Conservation (phyloP, 2,113 vertebrate genomes). For the Psilopsiagon aurifrons region DNA sequence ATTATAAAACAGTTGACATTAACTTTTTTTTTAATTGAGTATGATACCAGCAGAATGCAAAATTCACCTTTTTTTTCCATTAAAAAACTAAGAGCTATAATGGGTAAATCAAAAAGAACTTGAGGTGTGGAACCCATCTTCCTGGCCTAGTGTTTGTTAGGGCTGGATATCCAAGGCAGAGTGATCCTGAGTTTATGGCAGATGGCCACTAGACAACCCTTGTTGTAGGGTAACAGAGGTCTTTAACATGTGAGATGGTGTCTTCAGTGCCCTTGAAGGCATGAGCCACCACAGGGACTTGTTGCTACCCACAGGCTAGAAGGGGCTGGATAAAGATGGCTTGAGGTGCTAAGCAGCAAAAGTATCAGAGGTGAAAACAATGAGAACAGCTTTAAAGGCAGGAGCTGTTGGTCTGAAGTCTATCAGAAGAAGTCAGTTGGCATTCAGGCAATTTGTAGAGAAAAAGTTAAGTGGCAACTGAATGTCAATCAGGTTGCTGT, state of each 20-base stretch:
- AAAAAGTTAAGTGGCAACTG: neutral
- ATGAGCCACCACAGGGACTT: neutral
- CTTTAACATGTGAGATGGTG: no score
- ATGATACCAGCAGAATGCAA: neutral
- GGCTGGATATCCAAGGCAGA: neutral
- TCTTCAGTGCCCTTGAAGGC: neutral
- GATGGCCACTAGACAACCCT: neutral
- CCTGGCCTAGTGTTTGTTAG: neutral
- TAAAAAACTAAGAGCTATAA: neutral
- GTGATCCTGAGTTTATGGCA: neutral
- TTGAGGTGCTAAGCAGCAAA: neutral
- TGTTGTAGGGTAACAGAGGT: neutral
- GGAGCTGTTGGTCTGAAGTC: neutral
- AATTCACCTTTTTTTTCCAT: neutral
- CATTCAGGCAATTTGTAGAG: neutral
- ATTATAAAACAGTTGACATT: neutral
- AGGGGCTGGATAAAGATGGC: neutral
- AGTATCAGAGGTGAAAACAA: neutral
- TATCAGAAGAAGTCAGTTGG: neutral
- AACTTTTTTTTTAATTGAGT: neutral
- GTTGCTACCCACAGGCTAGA: neutral
- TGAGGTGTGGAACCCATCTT: neutral
- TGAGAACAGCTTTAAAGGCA: neutral
- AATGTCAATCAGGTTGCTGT: neutral
- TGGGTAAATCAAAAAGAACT: neutral